Evolutionary conservation across 2,797 vertebrate genomes (phyloP), one percentile per base, ranked within the genome.

Genomic region (Cyclura pinguis): DNA sequence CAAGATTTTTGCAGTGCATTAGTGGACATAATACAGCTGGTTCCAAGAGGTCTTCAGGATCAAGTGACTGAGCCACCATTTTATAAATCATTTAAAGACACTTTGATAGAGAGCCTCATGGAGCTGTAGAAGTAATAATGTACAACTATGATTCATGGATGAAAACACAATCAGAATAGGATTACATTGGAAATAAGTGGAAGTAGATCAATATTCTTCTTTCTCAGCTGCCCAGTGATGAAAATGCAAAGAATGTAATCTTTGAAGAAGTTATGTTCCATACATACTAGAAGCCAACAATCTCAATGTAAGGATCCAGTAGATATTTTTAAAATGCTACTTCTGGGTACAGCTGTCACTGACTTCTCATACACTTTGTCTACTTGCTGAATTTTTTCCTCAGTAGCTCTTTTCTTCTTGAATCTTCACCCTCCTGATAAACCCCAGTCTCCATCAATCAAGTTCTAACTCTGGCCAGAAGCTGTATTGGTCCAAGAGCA

Each of bases 11-110:
- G 18, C 73, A 95, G 80, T 94, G 94, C 96, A 97, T 97, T 97
- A 97, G 96, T 96, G 97, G 97, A 96, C 97, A 96, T 93, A 96
- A 94, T 59, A 74, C 86, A 94, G 94, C 88, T 95, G 96, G 91
- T 96, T 96, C 93, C 93, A 96, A 97, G 95, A 96, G 91, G 89
- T 96, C 95, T 92, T 87, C 89, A 93, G 93, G 96, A 95, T 97
- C 95, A 93, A 88, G 93, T 91, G 87, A 92, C 97, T 97, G 97
- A 96, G 92, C 96, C 94, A 90, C 87, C 87, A 85, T 95, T 96
- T 95, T 92, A 93, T 59, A 96, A 93, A 95, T 93, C 93, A 91
- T 94, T 95, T 96, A 96, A 96, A 96, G 91, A 94, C 94, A 91
- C 92, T 96, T 94, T 94, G 93, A 94, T 94, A 93, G 88, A 89